These are phyloP conservation scores for Heterodera filipjevi DNA, from an alignment of 2,888 invertebrate species.

Conservation along the genomic window DNA sequence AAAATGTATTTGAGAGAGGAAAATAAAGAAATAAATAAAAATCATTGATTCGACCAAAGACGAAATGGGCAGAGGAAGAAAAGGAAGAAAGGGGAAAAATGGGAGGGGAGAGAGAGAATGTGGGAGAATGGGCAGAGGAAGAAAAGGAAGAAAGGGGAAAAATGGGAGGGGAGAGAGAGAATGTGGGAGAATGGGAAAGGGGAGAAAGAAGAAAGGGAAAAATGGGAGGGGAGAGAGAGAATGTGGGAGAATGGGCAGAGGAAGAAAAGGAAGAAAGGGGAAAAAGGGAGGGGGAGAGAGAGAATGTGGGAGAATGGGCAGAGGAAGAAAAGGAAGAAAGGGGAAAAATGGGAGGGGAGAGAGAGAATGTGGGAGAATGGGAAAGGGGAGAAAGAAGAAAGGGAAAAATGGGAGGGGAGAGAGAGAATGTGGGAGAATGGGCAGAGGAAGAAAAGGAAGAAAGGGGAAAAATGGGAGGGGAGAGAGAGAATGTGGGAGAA, in stretches of 20 bases:
- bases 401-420: no score
- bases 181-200: neutral
- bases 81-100: neutral
- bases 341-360: no score
- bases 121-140: no score
- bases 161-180: neutral
- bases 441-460: no score
- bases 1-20: neutral
- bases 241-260: no score
- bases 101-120: neutral
- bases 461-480: neutral
- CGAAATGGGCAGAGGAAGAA: neutral
- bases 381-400: neutral
- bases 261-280: neutral
- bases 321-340: no score
- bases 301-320: neutral
- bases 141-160: neutral
- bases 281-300: neutral
- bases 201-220: neutral
- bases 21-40: neutral
- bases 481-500: neutral
- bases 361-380: neutral
- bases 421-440: neutral
- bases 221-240: neutral
- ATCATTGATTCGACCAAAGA: no score